Conservation (phyloP, 2,797 vertebrate genomes). For the Tragopan temminckii region DNA sequence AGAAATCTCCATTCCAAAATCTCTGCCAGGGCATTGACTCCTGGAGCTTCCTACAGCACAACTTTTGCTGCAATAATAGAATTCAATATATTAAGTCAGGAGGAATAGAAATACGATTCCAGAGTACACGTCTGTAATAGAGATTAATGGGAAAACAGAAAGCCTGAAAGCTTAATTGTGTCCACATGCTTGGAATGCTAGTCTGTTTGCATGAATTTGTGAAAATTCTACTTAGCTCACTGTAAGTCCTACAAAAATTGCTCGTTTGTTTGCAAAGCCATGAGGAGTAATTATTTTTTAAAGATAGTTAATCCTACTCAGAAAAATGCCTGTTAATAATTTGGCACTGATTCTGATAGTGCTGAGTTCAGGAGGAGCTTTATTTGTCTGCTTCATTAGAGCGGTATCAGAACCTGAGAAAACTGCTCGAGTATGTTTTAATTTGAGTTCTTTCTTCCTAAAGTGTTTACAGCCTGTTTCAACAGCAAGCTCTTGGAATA, state of each 20-base stretch:
- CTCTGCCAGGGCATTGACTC: rapidly evolving
- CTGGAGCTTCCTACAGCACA: not conserved
- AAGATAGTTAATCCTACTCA: conserved; percentile 31
- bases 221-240: not conserved
- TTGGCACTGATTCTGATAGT: not conserved
- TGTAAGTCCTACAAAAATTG: conserved; percentile 23
- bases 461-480: conserved; percentile 5
- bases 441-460: not conserved
- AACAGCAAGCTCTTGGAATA: not conserved
- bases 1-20: not conserved
- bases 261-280: not conserved
- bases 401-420: not conserved
- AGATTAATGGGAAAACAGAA: not conserved
- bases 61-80: not conserved
- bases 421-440: not conserved
- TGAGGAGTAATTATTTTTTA: conserved; percentile 42
- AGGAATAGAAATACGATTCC: not conserved
- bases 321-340: conserved; percentile 44
- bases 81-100: not conserved
- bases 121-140: not conserved
- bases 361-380: conserved; percentile 6
- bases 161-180: not conserved
- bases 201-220: not conserved
- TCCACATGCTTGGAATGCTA: not conserved
- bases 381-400: conserved; percentile 19